Percentiles rank a stretch among this genome's conserved stretches.
phyloP scores from a whole-genome alignment of 2,888 invertebrate species.

The Oxytorus armatus region DNA sequence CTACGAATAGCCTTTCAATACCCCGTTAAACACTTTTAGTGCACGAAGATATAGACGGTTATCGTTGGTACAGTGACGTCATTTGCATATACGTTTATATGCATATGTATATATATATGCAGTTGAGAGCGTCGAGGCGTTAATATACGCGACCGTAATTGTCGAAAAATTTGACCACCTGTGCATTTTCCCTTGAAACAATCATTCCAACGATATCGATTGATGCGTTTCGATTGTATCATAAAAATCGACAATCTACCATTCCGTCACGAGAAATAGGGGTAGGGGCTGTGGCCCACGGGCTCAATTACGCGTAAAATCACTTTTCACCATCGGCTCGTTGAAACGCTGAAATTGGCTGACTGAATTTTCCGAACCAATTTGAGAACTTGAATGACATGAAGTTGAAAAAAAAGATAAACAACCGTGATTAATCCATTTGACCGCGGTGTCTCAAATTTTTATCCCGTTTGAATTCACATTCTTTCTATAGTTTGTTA shows the following conservation, averaged over 20 bases:
- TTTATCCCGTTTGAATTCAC: constrained; percentile 3
- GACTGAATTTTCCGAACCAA: too few relatives aligned
- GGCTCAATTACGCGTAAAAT: too few relatives aligned
- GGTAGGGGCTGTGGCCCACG: too few relatives aligned
- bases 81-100: constrained; percentile 22
- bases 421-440: too few relatives aligned
- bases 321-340: too few relatives aligned
- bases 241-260: constrained; percentile 5
- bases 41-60: constrained; percentile 31
- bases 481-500: not conserved
- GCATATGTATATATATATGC: constrained; percentile 2
- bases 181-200: constrained; percentile 11
- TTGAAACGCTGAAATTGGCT: too few relatives aligned
- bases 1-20: constrained; percentile 65
- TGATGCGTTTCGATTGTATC: too few relatives aligned
- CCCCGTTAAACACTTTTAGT: constrained; percentile 66
- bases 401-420: too few relatives aligned
- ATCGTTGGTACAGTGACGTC: constrained; percentile 5
- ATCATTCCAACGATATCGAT: too few relatives aligned
- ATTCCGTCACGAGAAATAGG: not conserved
- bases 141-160: constrained; percentile 23
- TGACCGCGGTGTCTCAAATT: not conserved
- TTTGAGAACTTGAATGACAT: too few relatives aligned
- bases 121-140: constrained; percentile 8
- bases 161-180: constrained; percentile 39